Conservation (phyloP, 2,113 vertebrate genomes). For the Sorex araneus region DNA sequence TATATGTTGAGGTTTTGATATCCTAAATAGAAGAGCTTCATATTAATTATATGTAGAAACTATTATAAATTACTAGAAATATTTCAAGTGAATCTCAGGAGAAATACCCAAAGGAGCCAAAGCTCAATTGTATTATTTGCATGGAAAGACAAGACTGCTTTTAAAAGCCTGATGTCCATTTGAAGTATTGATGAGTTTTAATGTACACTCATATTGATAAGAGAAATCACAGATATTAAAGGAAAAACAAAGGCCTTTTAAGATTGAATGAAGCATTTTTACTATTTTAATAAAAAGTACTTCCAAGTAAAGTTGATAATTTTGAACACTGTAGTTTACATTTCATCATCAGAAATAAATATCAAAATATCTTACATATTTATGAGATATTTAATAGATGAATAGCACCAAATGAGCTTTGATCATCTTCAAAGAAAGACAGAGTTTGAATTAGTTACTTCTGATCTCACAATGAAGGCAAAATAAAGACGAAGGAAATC, state of each 20-base stretch:
- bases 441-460: neutral
- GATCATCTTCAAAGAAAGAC: neutral
- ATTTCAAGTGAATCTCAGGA: neutral
- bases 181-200: neutral
- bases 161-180: constrained; percentile 40
- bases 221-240: neutral
- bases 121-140: neutral
- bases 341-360: constrained; percentile 18
- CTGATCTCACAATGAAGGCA: neutral
- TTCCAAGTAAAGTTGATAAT: neutral
- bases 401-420: neutral
- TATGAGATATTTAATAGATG: neutral
- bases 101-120: neutral
- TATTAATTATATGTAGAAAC: constrained; percentile 33
- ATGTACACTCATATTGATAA: neutral
- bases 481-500: neutral
- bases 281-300: neutral
- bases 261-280: neutral
- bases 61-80: neutral
- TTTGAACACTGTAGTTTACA: neutral
- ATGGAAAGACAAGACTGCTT: neutral
- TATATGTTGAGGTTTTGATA: neutral
- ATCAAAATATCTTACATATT: neutral
- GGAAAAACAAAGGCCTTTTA: neutral
- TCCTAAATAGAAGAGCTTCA: constrained; percentile 5